Evolutionary conservation across 2,888 invertebrate genomes (phyloP).

Genomic region (Nebria brevicollis): DNA sequence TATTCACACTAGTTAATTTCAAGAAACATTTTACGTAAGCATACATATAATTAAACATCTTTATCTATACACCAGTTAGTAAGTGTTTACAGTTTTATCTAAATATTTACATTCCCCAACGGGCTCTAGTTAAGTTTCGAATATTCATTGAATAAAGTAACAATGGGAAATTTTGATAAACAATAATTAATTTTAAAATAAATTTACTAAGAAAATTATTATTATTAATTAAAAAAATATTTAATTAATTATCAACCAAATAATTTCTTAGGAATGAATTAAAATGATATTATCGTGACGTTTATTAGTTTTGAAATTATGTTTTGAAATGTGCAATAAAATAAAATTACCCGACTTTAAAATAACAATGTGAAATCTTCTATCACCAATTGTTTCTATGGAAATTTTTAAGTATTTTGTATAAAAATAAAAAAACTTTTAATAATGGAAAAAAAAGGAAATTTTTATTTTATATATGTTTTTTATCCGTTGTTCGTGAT

Average conservation of each 20-base stretch:
- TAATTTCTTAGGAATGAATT: not conserved
- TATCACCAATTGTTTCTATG: too few species aligned
- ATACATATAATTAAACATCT: not conserved
- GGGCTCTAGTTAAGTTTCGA: not conserved
- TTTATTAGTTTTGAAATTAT: too few species aligned
- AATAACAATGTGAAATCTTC: too few species aligned
- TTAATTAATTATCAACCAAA: not conserved
- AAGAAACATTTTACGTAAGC: not conserved
- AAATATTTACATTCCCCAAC: not conserved
- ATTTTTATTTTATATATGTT: not conserved
- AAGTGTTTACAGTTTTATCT: not conserved
- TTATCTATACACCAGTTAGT: not conserved
- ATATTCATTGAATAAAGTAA: not conserved
- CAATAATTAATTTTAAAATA: not conserved
- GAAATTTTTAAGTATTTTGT: too few species aligned
- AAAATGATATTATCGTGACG: not conserved
- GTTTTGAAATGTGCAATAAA: too few species aligned
- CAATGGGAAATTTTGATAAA: not conserved
- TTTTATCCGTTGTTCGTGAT: not conserved
- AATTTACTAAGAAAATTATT: not conserved
- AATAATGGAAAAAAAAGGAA: too few species aligned
- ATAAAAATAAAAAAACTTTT: too few species aligned
- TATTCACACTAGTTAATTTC: not conserved
- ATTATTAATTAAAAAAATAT: not conserved
- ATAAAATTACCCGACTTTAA: too few species aligned